phyloP scores from a whole-genome alignment of 2,888 invertebrate genomes.

The Thalpophila matura region DNA sequence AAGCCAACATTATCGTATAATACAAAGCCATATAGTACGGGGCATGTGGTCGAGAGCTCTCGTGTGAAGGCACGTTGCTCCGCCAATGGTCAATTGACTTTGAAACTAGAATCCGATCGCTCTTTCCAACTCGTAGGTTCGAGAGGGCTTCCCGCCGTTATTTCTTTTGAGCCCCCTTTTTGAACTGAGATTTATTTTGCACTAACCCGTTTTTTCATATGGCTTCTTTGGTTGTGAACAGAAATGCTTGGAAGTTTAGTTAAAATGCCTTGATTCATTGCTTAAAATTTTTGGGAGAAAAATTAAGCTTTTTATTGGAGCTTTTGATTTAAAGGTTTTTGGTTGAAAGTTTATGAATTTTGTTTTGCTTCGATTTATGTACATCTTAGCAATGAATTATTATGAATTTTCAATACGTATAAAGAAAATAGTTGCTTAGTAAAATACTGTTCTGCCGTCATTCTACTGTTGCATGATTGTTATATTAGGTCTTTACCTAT shows the following conservation, averaged over 20 bases:
- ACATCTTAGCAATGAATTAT: no score
- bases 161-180: slow-evolving; percentile 56
- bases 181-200: slow-evolving; percentile 13
- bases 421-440: no score
- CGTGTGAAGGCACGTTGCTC: slow-evolving; percentile 59
- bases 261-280: background rate
- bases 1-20: slow-evolving; percentile 18
- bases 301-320: no score
- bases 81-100: slow-evolving; percentile 73
- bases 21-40: slow-evolving; percentile 29
- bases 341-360: no score
- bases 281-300: background rate
- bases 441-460: no score
- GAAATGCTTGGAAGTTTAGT: background rate
- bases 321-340: no score
- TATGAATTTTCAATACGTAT: no score
- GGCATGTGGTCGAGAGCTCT: slow-evolving; percentile 63
- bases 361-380: no score
- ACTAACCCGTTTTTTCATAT: slow-evolving; percentile 30
- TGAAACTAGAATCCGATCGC: slow-evolving; percentile 72
- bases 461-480: no score
- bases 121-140: slow-evolving; percentile 63
- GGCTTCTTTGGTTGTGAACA: background rate
- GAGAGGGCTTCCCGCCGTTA: slow-evolving; percentile 58
- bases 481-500: no score